Conservation (phyloP, 2,113 vertebrate genomes). For the Pterocles burchelli region DNA sequence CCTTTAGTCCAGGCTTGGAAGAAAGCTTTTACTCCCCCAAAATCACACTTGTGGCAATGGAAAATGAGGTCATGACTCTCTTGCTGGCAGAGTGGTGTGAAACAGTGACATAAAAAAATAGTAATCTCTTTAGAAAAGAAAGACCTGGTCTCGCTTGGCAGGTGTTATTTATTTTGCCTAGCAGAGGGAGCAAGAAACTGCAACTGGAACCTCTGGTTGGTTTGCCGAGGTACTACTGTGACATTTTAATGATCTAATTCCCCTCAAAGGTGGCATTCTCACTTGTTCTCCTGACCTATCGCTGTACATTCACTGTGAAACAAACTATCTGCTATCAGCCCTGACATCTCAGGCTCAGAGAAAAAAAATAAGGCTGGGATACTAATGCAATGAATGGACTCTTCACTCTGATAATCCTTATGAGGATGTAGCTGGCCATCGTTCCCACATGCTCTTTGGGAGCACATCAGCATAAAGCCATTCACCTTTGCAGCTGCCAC, state of each 20-base stretch:
- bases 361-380: background rate
- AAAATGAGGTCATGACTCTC: background rate
- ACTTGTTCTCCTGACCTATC: slow-evolving; percentile 18
- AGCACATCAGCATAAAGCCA: accelerated
- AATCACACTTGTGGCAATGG: background rate
- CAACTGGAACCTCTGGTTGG: slow-evolving; percentile 22
- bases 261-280: slow-evolving; percentile 51
- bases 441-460: background rate
- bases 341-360: background rate
- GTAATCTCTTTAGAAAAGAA: background rate
- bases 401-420: background rate
- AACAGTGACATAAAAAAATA: background rate
- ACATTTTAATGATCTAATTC: slow-evolving; percentile 58
- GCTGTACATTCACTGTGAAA: background rate
- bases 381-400: background rate
- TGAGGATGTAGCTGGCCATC: accelerated
- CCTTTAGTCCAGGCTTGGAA: background rate
- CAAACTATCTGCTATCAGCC: slow-evolving; percentile 15
- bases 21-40: background rate
- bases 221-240: slow-evolving; percentile 12
- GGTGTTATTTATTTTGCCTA: slow-evolving; percentile 37
- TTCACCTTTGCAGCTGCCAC: background rate
- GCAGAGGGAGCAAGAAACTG: background rate
- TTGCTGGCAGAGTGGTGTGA: background rate
- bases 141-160: background rate